Percentiles rank a stretch among this genome's conserved stretches.
These are phyloP conservation scores for Drosophila antonietae DNA, from an alignment of 2,888 invertebrate species.

Conservation along the genomic window DNA sequence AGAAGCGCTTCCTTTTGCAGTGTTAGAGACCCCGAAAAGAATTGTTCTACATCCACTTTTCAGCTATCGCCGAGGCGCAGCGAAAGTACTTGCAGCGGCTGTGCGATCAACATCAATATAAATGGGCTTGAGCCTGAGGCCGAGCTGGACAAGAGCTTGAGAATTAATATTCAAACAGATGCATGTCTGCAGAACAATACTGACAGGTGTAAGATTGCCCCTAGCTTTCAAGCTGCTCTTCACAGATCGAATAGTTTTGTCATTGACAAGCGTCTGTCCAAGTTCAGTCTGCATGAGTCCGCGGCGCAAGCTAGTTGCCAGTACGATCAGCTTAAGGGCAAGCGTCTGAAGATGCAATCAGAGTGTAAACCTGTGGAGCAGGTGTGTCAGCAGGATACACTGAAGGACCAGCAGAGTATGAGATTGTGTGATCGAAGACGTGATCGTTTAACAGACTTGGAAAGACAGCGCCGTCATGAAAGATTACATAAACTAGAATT, in stretches of 20 bases:
- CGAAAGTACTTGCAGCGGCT: conserved; percentile 58
- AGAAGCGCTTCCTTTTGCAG: conserved; percentile 21
- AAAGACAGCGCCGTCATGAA: conserved; percentile 39
- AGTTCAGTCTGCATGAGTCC: conserved; percentile 44
- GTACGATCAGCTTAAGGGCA: conserved; percentile 5
- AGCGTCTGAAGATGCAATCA: conserved; percentile 12
- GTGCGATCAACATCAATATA: conserved; percentile 77
- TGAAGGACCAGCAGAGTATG: conserved; percentile 24
- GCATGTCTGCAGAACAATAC: conserved; percentile 43
- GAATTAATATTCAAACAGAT: conserved; percentile 71
- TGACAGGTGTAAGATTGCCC: conserved; percentile 7
- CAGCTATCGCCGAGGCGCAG: conserved; percentile 33
- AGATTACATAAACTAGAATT: conserved; percentile 38
- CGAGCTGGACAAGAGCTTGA: conserved; percentile 58
- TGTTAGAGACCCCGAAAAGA: conserved; percentile 7
- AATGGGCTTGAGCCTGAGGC: conserved; percentile 35
- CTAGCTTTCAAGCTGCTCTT: not conserved
- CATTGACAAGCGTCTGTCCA: conserved; percentile 71
- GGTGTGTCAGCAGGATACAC: conserved; percentile 22
- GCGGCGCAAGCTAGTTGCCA: not conserved
- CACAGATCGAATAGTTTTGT: conserved; percentile 40
- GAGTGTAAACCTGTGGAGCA: conserved; percentile 14
- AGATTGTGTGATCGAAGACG: conserved; percentile 40
- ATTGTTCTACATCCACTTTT: conserved; percentile 20
- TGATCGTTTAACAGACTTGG: conserved; percentile 36